These are phyloP conservation scores for Strix occidentalis DNA, from an alignment of 2,797 vertebrate species.

Conservation along the genomic window DNA sequence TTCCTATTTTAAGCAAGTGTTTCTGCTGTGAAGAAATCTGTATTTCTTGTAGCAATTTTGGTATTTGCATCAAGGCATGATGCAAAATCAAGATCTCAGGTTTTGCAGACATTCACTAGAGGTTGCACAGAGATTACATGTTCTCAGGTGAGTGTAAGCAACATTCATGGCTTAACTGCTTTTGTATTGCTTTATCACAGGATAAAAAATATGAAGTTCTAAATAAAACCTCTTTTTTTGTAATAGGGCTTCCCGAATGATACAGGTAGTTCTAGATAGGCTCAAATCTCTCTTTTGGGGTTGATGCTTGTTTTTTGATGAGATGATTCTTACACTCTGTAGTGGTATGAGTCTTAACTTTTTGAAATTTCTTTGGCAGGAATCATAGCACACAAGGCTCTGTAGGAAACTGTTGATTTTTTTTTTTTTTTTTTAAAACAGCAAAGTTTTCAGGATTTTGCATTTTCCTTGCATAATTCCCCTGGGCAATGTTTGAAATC, in stretches of 20 bases:
- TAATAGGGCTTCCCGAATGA: background rate
- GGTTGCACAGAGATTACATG: background rate
- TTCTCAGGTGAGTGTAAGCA: background rate
- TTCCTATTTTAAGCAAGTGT: background rate
- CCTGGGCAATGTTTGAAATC: background rate
- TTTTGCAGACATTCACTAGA: background rate
- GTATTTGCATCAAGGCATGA: background rate
- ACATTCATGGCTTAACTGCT: background rate
- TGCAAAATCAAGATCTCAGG: background rate
- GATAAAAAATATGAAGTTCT: background rate
- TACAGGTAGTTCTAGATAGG: background rate
- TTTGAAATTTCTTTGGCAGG: background rate
- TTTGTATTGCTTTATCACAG: background rate
- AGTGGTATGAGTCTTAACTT: background rate
- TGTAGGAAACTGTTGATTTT: background rate
- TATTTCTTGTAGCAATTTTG: background rate
- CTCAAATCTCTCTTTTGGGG: background rate
- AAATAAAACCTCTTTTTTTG: background rate
- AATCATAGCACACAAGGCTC: background rate
- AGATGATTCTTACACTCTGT: background rate
- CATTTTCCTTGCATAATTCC: background rate
- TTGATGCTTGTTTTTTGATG: background rate
- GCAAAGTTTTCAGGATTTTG: background rate
- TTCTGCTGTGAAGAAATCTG: background rate
- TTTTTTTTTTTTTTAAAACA: background rate